Evolutionary conservation across 2,797 vertebrate genomes (phyloP), one percentile per base, ranked within the genome.

Genomic region (Peromyscus nudipes): DNA sequence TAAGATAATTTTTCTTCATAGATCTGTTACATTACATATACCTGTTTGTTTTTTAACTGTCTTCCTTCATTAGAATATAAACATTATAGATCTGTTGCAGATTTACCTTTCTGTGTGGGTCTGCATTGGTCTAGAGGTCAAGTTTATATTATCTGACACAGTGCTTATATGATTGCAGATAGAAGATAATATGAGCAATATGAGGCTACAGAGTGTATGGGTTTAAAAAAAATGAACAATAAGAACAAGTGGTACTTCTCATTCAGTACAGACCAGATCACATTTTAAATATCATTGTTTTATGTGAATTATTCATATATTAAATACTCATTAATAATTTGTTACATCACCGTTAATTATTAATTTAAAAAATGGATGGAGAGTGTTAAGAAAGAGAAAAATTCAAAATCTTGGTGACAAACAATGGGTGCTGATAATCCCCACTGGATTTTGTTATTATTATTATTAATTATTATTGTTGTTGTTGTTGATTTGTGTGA

Each of bases 1-100:
- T 96, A 49, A 55, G 10, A 62, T 81, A 10, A 85, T 77, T 83
- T 92, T 21, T 93, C 55, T 92, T 86, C 40, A 67, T 40, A 62
- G 17, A 4, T 11, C 29, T 31, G 25, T 60, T 4, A 46, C 19
- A 11, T 92, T 76, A 27, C 6, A 11, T 83, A 4, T 27, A 60
- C 57, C 40, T 76, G 34, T 85, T 69, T 91, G 19, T 79, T 73
- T 89, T 86, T 76, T 71, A 9, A 62, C 55, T 87, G 13, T 91
- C 27, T 85, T 57, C 5, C 4, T 40, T 21, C 5, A 49, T 52
- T 80, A 83, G 6, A 83, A 69, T 62, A 43, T 37, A 82, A 46
- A 17, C 21, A 57, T 52, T 77, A 57, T 37, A 11, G 37, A 71
- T 52, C n/a, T 94, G 69, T 4, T 88, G 1, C 5, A 52, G 77